Percentiles rank a stretch among this genome's conserved stretches.
phyloP scores from a whole-genome alignment of 2,888 invertebrate species.

The Therioaphis trifolii region DNA sequence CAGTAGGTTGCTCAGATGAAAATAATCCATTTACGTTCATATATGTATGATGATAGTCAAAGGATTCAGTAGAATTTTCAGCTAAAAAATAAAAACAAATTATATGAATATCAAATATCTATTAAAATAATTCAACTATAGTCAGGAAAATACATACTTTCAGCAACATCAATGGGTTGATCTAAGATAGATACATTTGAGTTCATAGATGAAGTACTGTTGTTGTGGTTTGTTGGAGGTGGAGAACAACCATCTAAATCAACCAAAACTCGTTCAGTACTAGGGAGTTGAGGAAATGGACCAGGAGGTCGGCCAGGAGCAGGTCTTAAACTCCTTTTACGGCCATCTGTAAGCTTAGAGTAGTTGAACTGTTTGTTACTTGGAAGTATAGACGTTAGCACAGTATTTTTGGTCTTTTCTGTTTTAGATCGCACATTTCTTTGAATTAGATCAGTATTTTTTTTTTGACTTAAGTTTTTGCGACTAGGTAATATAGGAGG shows the following conservation, averaged over 20 bases:
- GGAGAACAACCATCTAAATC: conserved; percentile 76
- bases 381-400: conserved; percentile 45
- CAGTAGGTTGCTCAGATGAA: conserved; percentile 68
- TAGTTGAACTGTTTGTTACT: conserved; percentile 76
- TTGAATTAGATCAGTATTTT: neutral
- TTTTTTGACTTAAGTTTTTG: conserved; percentile 65
- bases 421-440: conserved; percentile 42
- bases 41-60: conserved; percentile 36
- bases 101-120: conserved; percentile 67
- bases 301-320: conserved; percentile 65
- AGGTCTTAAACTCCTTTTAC: conserved; percentile 60
- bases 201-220: conserved; percentile 29
- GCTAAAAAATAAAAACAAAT: conserved; percentile 67
- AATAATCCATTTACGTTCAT: conserved; percentile 43
- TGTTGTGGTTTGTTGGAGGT: conserved; percentile 50
- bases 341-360: conserved; percentile 81
- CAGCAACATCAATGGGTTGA: conserved; percentile 79
- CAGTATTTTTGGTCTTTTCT: conserved; percentile 47
- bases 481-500: conserved; percentile 60
- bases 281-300: conserved; percentile 49
- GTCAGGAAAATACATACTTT: conserved; percentile 69
- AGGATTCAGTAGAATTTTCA: conserved; percentile 44
- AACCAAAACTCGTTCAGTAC: conserved; percentile 48
- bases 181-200: conserved; percentile 74
- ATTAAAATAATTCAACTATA: conserved; percentile 65